Conservation (phyloP, 1,140 invertebrate species). For the Drosophila tropicalis region DNA sequence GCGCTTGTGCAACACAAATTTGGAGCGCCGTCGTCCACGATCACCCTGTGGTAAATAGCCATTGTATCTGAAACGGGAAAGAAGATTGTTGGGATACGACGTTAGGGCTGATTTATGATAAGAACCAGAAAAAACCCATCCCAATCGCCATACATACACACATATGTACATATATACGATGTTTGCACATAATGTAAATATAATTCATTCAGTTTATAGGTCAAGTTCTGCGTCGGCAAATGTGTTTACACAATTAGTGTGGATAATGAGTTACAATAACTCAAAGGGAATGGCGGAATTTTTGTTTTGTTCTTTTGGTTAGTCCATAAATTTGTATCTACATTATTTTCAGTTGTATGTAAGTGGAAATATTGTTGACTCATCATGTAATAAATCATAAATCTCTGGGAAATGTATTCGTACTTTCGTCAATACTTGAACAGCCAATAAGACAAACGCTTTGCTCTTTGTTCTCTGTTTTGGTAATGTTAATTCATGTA, state of each 20-base stretch:
- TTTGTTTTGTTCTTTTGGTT: constrained; percentile 28
- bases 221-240: constrained; percentile 64
- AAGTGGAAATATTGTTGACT: constrained; percentile 15
- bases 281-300: constrained; percentile 45
- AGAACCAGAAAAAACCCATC: constrained; percentile 6
- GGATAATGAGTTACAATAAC: constrained; percentile 57
- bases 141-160: constrained; percentile 20
- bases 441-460: too few relatives aligned
- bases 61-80: constrained; percentile 91
- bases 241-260: constrained; percentile 62
- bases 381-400: neutral
- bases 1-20: constrained; percentile 95
- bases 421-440: too few relatives aligned
- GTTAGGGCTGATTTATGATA: constrained; percentile 55
- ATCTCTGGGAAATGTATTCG: neutral
- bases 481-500: too few relatives aligned
- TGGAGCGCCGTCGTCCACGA: constrained; percentile 94
- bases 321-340: constrained; percentile 42
- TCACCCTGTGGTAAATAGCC: constrained; percentile 96
- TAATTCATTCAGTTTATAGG: constrained; percentile 62
- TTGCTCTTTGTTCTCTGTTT: too few relatives aligned
- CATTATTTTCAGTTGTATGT: constrained; percentile 18
- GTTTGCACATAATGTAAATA: constrained; percentile 42
- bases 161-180: constrained; percentile 28
- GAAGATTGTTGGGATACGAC: constrained; percentile 25